Evolutionary conservation across 2,888 invertebrate genomes (phyloP).

Genomic region (Nomada hirtipes): DNA sequence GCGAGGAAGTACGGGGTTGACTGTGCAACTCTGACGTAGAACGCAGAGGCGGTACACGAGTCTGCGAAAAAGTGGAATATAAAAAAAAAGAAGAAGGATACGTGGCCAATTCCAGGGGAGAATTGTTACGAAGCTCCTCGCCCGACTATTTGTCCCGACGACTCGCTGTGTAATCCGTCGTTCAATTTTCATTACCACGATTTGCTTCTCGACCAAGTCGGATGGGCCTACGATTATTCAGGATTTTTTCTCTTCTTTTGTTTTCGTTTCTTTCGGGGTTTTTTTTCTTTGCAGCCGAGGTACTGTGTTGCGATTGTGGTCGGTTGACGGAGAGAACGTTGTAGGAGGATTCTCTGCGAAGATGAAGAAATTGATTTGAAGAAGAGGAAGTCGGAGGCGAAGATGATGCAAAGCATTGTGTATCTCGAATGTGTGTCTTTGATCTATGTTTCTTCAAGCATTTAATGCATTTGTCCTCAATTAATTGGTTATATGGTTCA

Average conservation of each 20-base stretch:
- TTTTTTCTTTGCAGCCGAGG: too few species aligned
- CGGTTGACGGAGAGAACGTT: too few species aligned
- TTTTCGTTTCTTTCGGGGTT: background rate
- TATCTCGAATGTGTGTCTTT: too few species aligned
- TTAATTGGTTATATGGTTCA: too few species aligned
- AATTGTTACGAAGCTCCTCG: constrained; percentile 60
- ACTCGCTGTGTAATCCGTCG: constrained; percentile 56
- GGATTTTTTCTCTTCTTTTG: background rate
- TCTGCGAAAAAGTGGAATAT: constrained; percentile 37
- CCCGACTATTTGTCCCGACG: constrained; percentile 56
- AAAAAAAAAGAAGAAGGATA: constrained; percentile 15
- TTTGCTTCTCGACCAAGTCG: constrained; percentile 62
- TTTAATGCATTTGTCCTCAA: too few species aligned
- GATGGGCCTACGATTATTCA: constrained; percentile 26
- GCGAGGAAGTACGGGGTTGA: constrained; percentile 49
- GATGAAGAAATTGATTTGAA: too few species aligned
- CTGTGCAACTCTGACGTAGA: constrained; percentile 64
- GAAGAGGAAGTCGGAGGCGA: too few species aligned
- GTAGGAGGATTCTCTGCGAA: too few species aligned
- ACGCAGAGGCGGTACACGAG: constrained; percentile 57
- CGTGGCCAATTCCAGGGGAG: constrained; percentile 62
- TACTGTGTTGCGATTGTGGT: too few species aligned
- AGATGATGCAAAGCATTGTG: too few species aligned
- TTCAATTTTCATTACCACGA: constrained; percentile 69
- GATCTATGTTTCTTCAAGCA: too few species aligned